phyloP scores from a whole-genome alignment of 2,113 vertebrate genomes.

The Camarhynchus parvulus region DNA sequence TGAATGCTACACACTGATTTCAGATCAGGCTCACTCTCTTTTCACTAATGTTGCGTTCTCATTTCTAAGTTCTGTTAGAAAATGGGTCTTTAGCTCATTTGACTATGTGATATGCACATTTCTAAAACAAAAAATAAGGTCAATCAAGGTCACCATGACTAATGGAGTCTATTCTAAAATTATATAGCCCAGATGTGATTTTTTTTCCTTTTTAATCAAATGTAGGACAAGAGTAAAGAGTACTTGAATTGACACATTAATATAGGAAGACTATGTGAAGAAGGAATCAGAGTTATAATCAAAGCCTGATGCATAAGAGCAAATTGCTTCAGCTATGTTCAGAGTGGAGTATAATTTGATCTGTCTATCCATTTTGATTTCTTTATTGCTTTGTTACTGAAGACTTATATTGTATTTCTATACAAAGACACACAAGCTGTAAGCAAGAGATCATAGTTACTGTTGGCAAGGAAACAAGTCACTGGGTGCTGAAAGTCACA shows the following conservation, averaged over 20 bases:
- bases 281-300: constrained; percentile 19
- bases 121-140: constrained; percentile 54
- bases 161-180: constrained; percentile 48
- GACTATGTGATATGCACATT: neutral
- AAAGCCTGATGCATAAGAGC: neutral
- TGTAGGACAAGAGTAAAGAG: constrained; percentile 60
- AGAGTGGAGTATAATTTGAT: neutral
- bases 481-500: neutral
- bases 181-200: constrained; percentile 40
- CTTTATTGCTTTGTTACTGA: neutral
- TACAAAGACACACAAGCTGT: neutral
- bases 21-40: neutral
- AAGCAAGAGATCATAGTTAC: neutral
- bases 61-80: constrained; percentile 13
- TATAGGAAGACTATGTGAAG: constrained; percentile 3
- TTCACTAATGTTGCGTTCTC: neutral
- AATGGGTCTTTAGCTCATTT: constrained; percentile 31
- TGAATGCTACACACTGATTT: neutral
- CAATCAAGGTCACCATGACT: neutral
- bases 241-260: constrained; percentile 55
- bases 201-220: constrained; percentile 38
- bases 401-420: neutral
- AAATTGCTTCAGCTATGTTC: neutral
- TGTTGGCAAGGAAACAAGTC: constrained; percentile 1
- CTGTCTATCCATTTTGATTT: neutral